phyloP scores from a whole-genome alignment of 2,888 invertebrate species.

The Ochlodes sylvanus region DNA sequence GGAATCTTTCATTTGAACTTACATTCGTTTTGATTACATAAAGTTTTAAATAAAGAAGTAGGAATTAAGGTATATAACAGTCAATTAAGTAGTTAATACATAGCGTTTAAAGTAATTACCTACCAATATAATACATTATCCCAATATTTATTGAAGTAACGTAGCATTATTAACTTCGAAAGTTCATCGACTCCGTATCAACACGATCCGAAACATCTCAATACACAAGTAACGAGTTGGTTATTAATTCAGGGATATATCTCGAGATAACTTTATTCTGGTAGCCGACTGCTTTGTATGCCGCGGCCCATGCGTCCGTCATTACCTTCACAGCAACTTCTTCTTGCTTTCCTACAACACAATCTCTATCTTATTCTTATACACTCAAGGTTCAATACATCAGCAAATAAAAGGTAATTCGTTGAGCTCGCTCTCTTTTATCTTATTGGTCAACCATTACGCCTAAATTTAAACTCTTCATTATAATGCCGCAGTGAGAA shows the following conservation, averaged over 20 bases:
- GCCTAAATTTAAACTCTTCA: conserved; percentile 85
- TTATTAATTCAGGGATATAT: conserved; percentile 84
- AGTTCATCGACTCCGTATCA: conserved; percentile 69
- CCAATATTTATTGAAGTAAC: conserved; percentile 15
- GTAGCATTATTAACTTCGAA: conserved; percentile 53
- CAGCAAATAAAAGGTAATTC: conserved; percentile 53
- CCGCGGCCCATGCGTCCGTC: conserved; percentile 81
- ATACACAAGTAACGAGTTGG: conserved; percentile 84
- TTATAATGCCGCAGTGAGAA: conserved; percentile 82
- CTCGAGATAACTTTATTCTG: conserved; percentile 84
- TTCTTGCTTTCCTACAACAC: conserved; percentile 38
- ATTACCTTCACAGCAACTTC: conserved; percentile 69
- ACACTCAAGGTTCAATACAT: conserved; percentile 45
- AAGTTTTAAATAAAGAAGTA: background rate
- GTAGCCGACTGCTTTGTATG: conserved; percentile 84
- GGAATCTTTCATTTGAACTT: too few species aligned
- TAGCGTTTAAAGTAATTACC: background rate
- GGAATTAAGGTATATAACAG: background rate
- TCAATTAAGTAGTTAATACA: background rate
- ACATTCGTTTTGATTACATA: conserved; percentile 7
- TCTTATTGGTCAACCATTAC: conserved; percentile 85
- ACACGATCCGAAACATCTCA: conserved; percentile 79
- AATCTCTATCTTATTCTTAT: conserved; percentile 53
- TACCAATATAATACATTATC: background rate
- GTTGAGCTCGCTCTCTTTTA: conserved; percentile 79